Percentiles rank a stretch among this genome's conserved stretches.
Conservation (phyloP, 2,113 vertebrate species). For the Ibidorhyncha struthersii region DNA sequence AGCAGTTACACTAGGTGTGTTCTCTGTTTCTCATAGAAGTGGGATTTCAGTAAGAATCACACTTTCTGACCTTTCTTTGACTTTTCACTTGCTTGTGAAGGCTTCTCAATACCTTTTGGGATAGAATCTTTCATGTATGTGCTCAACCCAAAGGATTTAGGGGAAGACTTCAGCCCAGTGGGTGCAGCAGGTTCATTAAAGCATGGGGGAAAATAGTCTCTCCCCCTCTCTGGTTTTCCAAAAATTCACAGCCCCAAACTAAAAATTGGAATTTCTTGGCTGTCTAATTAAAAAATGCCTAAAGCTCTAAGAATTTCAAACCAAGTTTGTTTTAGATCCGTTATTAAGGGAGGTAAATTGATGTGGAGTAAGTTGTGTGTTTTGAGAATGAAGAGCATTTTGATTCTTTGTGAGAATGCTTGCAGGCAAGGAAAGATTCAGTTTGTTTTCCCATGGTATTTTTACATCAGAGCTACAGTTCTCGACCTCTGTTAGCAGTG, state of each 20-base stretch:
- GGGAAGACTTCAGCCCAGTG: not conserved
- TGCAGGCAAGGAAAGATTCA: not conserved
- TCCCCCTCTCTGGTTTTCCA: not conserved
- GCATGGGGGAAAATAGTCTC: not conserved
- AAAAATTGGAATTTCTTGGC: not conserved
- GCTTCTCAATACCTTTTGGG: not conserved
- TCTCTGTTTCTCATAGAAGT: not conserved
- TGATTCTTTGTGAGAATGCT: not conserved
- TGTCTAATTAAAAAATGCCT: slow-evolving; percentile 35
- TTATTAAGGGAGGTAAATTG: not conserved
- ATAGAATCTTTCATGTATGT: not conserved
- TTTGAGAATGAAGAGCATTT: slow-evolving; percentile 18
- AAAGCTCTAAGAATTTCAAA: not conserved
- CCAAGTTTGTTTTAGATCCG: not conserved
- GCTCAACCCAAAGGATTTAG: not conserved
- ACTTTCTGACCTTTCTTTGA: not conserved
- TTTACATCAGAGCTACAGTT: not conserved
- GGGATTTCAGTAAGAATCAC: not conserved
- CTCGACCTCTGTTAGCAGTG: not conserved
- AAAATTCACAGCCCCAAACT: not conserved
- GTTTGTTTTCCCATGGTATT: not conserved
- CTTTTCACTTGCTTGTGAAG: not conserved
- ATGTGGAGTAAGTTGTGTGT: not conserved
- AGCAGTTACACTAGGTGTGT: not conserved
- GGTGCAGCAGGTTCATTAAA: not conserved